Conservation (phyloP, 1,140 invertebrate species). For the Penaeus chinensis region DNA sequence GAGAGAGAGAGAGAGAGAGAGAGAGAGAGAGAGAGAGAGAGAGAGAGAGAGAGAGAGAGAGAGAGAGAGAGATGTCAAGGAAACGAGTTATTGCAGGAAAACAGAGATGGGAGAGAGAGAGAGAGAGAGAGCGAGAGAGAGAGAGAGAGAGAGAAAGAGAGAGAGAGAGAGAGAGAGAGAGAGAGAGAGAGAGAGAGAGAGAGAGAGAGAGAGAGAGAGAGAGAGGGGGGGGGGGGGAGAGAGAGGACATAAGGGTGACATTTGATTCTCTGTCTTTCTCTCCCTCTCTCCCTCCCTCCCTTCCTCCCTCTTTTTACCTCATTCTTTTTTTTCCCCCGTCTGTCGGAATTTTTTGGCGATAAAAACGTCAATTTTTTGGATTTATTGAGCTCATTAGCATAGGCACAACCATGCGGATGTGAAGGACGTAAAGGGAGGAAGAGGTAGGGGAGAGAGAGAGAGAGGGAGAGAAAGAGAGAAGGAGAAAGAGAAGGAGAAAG, state of each 20-base stretch:
- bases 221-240: neutral
- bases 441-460: no score
- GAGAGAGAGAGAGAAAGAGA: neutral
- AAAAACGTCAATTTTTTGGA: no score
- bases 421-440: no score
- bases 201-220: neutral
- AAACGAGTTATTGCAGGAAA: neutral
- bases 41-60: neutral
- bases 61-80: neutral
- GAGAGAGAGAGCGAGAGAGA: neutral
- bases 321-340: no score
- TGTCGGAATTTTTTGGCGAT: no score
- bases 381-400: no score
- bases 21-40: neutral
- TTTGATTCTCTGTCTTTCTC: conserved; percentile 25
- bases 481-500: no score
- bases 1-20: neutral
- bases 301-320: neutral
- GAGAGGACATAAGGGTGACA: neutral
- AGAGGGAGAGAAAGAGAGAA: no score
- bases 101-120: neutral
- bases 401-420: no score
- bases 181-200: neutral
- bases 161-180: neutral
- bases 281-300: conserved; percentile 19